Evolutionary conservation across 1,140 invertebrate species (phyloP).

Genomic region (Acromyrmex charruanus): DNA sequence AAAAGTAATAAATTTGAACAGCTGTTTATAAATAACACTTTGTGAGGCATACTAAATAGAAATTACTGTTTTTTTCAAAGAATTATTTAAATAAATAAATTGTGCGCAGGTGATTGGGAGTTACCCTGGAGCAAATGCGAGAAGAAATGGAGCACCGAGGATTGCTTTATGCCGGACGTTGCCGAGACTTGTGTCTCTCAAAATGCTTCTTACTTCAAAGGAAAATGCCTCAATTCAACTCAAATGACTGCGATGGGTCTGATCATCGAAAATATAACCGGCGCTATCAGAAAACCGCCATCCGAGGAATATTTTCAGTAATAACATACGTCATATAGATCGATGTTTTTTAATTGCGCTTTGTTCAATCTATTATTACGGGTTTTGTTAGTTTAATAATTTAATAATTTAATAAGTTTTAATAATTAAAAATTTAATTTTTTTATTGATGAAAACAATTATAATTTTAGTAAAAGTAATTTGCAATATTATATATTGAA

Average conservation of each 20-base stretch:
- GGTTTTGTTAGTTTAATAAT: not conserved
- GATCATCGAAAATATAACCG: constrained; percentile 82
- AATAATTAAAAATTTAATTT: too few relatives aligned
- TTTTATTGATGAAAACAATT: not conserved
- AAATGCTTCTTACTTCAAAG: constrained; percentile 90
- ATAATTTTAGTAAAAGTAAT: not conserved
- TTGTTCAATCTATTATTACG: not conserved
- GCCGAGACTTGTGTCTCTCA: constrained; percentile 87
- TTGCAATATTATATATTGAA: not conserved
- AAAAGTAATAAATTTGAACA: constrained; percentile 9
- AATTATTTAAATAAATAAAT: not conserved
- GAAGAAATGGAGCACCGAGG: constrained; percentile 91
- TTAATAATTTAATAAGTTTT: not conserved
- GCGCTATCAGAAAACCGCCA: constrained; percentile 89
- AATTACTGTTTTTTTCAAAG: not conserved
- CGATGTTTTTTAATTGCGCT: not conserved
- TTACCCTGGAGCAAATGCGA: constrained; percentile 93
- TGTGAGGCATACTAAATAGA: not conserved
- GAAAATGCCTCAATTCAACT: constrained; percentile 86
- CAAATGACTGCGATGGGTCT: constrained; percentile 82
- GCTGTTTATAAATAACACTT: not conserved
- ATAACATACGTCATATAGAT: constrained; percentile 62
- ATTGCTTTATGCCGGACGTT: constrained; percentile 90
- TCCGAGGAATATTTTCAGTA: constrained; percentile 95
- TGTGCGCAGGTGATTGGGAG: constrained; percentile 82